Percentiles rank a stretch among this genome's conserved stretches.
These are phyloP conservation scores for Sapayoa aenigma DNA, from an alignment of 2,113 vertebrate genomes.

Conservation along the genomic window DNA sequence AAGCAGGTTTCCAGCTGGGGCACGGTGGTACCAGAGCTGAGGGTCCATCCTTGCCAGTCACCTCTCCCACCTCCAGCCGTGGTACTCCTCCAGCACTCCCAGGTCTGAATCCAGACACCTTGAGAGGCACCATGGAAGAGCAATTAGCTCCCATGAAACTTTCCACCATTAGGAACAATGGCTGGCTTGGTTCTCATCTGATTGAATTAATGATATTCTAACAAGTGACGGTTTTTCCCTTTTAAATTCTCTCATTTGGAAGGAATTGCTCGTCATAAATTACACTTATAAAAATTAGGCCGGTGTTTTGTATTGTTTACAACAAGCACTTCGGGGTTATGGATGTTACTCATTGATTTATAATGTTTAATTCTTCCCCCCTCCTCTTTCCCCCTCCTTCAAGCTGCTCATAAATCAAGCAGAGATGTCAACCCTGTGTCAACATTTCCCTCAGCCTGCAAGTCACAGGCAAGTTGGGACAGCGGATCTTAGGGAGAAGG, in stretches of 20 bases:
- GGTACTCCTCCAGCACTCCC: neutral
- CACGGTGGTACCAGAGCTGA: neutral
- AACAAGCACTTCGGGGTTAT: slow-evolving; percentile 41
- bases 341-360: slow-evolving; percentile 64
- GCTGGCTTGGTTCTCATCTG: neutral
- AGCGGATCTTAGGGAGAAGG: slow-evolving; percentile 47
- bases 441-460: slow-evolving; percentile 67
- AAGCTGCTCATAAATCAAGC: slow-evolving; percentile 66
- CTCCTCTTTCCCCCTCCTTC: neutral
- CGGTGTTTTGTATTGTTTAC: slow-evolving; percentile 31
- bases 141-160: slow-evolving; percentile 39
- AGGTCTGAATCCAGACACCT: neutral
- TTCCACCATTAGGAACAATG: slow-evolving; percentile 24
- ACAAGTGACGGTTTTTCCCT: slow-evolving; percentile 1
- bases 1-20: neutral
- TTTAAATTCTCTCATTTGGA: slow-evolving; percentile 60
- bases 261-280: slow-evolving; percentile 57
- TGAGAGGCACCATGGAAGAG: neutral
- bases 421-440: slow-evolving; percentile 62
- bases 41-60: neutral
- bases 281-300: slow-evolving; percentile 49
- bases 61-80: neutral
- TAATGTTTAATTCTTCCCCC: slow-evolving; percentile 27
- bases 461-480: slow-evolving; percentile 73
- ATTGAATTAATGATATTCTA: slow-evolving; percentile 14